Conservation (phyloP, 2,797 vertebrate species). For the Lindbergichthys nudifrons region DNA sequence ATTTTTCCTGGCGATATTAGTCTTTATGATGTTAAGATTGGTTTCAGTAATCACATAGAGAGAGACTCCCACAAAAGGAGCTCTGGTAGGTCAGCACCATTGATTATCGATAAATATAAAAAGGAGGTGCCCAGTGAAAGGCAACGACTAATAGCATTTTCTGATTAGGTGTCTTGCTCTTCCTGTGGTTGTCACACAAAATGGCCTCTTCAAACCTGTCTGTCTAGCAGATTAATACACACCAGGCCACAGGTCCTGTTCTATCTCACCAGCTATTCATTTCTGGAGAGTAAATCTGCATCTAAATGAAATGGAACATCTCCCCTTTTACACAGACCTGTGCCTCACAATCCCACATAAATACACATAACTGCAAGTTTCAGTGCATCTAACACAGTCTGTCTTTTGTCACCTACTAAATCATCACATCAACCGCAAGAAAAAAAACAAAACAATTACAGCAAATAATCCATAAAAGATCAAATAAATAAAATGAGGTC, state of each 20-base stretch:
- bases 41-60: slow-evolving; percentile 50
- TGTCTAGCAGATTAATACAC: slow-evolving; percentile 65
- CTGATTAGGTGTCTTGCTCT: slow-evolving; percentile 61
- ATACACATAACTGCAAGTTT: slow-evolving; percentile 68
- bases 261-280: slow-evolving; percentile 42
- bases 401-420: slow-evolving; percentile 55
- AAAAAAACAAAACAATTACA: slow-evolving; percentile 71
- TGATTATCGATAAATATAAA: slow-evolving; percentile 64
- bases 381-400: slow-evolving; percentile 79
- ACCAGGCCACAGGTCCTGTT: slow-evolving; percentile 45
- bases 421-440: slow-evolving; percentile 64
- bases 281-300: slow-evolving; percentile 3
- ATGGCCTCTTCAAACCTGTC: slow-evolving; percentile 70
- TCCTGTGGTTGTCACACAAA: slow-evolving; percentile 83
- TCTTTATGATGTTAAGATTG: slow-evolving; percentile 18
- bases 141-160: slow-evolving; percentile 44
- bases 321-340: slow-evolving; percentile 53
- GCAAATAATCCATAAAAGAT: slow-evolving; percentile 71
- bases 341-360: slow-evolving; percentile 64
- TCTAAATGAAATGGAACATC: slow-evolving; percentile 50
- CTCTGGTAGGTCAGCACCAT: slow-evolving; percentile 77
- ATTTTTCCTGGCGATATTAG: slow-evolving; percentile 20
- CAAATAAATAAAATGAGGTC: slow-evolving; percentile 85
- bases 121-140: slow-evolving; percentile 65
- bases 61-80: slow-evolving; percentile 32